These are phyloP conservation scores for Amiota minor DNA, from an alignment of 2,888 invertebrate species.

Conservation along the genomic window DNA sequence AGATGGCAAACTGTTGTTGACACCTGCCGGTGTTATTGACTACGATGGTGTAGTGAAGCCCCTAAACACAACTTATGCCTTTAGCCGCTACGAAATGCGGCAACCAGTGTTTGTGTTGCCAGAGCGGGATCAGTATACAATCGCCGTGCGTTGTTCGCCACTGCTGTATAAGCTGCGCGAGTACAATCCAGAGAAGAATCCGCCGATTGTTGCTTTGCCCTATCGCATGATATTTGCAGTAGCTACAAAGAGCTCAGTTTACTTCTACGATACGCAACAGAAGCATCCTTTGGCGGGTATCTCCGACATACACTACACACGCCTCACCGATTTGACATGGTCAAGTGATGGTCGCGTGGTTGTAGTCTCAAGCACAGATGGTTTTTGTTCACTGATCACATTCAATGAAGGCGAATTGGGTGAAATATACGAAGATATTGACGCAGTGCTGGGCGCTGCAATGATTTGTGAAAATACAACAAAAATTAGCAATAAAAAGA, in stretches of 20 bases:
- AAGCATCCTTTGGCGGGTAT: slow-evolving; percentile 84
- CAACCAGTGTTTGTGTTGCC: slow-evolving; percentile 86
- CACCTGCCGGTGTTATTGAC: slow-evolving; percentile 90
- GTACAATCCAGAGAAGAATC: slow-evolving; percentile 73
- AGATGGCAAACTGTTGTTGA: slow-evolving; percentile 91
- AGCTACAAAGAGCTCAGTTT: slow-evolving; percentile 88
- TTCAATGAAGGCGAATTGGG: slow-evolving; percentile 85
- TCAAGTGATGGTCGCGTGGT: slow-evolving; percentile 85
- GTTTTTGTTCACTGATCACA: slow-evolving; percentile 89
- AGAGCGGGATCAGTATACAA: slow-evolving; percentile 84
- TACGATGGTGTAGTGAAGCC: slow-evolving; percentile 80
- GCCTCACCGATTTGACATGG: slow-evolving; percentile 91
- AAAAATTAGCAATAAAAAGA: slow-evolving; percentile 42
- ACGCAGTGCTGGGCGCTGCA: slow-evolving; percentile 66
- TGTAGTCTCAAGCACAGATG: slow-evolving; percentile 89
- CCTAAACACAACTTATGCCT: slow-evolving; percentile 77
- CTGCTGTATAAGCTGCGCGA: slow-evolving; percentile 78
- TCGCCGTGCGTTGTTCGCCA: slow-evolving; percentile 89
- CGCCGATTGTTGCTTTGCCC: slow-evolving; percentile 78
- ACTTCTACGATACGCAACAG: slow-evolving; percentile 92
- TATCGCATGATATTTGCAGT: slow-evolving; percentile 93
- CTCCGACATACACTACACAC: slow-evolving; percentile 91
- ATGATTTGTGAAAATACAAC: slow-evolving; percentile 49
- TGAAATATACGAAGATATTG: slow-evolving; percentile 69
- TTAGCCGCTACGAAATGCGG: slow-evolving; percentile 78